phyloP scores from a whole-genome alignment of 30 jellyfish, hydroid and myxozoan species.

The Hydractinia echinata region DNA sequence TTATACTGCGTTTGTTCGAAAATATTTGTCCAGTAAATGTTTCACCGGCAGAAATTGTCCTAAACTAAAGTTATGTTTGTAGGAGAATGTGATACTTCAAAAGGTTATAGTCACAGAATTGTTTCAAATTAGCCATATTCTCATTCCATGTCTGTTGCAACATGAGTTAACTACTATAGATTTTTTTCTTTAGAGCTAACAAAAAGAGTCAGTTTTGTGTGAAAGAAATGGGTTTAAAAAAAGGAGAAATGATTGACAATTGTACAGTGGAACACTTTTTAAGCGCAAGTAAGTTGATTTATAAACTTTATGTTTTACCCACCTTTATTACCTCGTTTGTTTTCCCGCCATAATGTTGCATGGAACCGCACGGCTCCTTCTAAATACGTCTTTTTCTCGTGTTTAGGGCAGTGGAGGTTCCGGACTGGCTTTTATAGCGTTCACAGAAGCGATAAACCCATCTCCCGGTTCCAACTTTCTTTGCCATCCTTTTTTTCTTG shows the following conservation, averaged over 20 bases:
- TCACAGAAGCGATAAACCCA: constrained; percentile 81
- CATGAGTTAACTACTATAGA: neutral
- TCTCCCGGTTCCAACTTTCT: constrained; percentile 81
- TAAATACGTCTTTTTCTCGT: neutral
- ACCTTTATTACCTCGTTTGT: too few species aligned
- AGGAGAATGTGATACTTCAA: too few species aligned
- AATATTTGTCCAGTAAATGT: too few species aligned
- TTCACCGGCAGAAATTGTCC: too few species aligned
- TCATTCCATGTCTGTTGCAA: too few species aligned
- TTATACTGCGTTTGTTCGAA: too few species aligned
- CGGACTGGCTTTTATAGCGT: constrained; percentile 87
- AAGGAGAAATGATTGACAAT: neutral
- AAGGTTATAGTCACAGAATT: too few species aligned
- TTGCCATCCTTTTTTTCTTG: constrained; percentile 76
- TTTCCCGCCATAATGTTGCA: too few species aligned
- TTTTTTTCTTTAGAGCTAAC: neutral
- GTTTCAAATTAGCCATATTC: too few species aligned
- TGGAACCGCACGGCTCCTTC: too few species aligned
- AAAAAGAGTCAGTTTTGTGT: constrained; percentile 11
- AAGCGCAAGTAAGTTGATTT: neutral
- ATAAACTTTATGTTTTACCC: neutral
- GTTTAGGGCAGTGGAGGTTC: constrained; percentile 80
- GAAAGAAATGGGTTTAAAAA: neutral
- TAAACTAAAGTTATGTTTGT: too few species aligned
- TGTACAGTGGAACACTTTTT: constrained; percentile 20